A percentile compares a stretch with the other conserved stretches of the same genome.
Conservation (phyloP, 2,797 vertebrate genomes). For the Manis crassicaudata region DNA sequence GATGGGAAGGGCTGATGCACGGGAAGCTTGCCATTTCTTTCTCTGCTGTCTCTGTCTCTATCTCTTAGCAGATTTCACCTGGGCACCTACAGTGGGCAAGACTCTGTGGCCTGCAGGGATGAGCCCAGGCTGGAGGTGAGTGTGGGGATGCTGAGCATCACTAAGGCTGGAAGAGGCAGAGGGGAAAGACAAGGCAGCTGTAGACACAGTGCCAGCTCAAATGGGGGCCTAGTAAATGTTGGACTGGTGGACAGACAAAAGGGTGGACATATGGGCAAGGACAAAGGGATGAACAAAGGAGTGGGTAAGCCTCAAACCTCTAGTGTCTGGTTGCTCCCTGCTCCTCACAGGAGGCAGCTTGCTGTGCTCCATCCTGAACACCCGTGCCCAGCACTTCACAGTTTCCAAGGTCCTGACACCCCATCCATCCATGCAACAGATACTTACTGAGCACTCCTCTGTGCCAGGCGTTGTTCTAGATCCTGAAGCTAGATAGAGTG, state of each 20-base stretch:
- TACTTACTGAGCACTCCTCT: background rate
- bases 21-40: background rate
- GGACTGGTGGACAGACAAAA: background rate
- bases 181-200: background rate
- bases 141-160: accelerated
- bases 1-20: background rate
- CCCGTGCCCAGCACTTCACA: background rate
- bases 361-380: background rate
- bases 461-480: background rate
- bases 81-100: background rate
- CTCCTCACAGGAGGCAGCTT: background rate
- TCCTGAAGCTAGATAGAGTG: no score
- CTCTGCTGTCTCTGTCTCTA: background rate
- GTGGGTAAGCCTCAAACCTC: background rate
- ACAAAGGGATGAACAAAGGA: background rate
- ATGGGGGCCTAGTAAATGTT: background rate
- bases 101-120: background rate
- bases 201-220: background rate
- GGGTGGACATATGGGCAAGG: background rate
- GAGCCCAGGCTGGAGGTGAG: background rate
- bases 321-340: background rate
- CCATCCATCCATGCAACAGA: background rate
- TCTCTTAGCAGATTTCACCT: background rate
- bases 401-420: background rate
- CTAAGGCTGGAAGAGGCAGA: background rate